Percentiles rank a stretch among this genome's conserved stretches.
These are phyloP conservation scores for Ophion slaviceki DNA, from an alignment of 2,888 invertebrate species.

Conservation along the genomic window DNA sequence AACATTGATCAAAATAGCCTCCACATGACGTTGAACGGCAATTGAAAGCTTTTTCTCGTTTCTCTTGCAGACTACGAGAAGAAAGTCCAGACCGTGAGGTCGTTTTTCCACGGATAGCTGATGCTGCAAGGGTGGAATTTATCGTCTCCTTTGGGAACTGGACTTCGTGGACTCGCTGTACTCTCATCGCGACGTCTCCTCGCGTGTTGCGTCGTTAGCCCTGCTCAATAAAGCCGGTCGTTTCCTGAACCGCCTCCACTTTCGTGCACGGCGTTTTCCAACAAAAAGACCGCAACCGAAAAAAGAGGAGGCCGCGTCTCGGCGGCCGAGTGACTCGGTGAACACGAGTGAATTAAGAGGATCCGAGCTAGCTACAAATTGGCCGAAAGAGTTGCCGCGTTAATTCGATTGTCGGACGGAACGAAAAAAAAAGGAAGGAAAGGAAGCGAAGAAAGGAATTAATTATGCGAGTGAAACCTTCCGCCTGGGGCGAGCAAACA, in stretches of 20 bases:
- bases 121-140: background rate
- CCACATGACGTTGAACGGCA: conserved; percentile 52
- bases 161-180: conserved; percentile 18
- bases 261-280: background rate
- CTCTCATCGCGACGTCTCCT: conserved; percentile 34
- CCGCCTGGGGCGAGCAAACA: conserved; percentile 17
- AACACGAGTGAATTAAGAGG: conserved; percentile 25
- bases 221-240: conserved; percentile 14
- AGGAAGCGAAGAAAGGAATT: conserved; percentile 12
- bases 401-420: conserved; percentile 13
- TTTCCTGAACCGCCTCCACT: conserved; percentile 12
- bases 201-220: conserved; percentile 17
- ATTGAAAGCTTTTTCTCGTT: conserved; percentile 67
- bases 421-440: background rate
- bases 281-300: background rate
- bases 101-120: background rate
- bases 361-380: conserved; percentile 3
- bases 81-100: conserved; percentile 19
- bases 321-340: background rate
- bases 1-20: conserved; percentile 3
- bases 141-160: conserved; percentile 5
- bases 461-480: conserved; percentile 36
- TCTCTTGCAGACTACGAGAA: conserved; percentile 68
- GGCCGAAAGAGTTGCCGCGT: conserved; percentile 2
- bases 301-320: background rate